Conservation (phyloP, 2,888 invertebrate genomes). For the Lasioglossum leucozonium region DNA sequence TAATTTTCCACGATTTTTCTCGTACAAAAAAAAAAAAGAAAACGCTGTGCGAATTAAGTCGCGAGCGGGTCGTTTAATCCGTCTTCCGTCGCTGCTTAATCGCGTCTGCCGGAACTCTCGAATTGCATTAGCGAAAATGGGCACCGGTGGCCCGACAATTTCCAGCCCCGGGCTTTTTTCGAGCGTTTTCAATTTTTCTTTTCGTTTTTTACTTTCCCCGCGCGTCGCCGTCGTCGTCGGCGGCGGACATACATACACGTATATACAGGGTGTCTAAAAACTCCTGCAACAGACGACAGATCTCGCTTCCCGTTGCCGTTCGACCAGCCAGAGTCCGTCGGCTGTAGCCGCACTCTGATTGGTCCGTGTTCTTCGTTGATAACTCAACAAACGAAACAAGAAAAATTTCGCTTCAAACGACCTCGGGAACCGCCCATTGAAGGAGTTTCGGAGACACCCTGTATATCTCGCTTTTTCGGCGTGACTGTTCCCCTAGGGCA, state of each 20-base stretch:
- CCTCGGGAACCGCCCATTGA: too few relatives aligned
- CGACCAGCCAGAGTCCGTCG: too few relatives aligned
- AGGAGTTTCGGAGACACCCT: too few relatives aligned
- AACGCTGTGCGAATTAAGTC: slow-evolving; percentile 15
- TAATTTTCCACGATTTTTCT: slow-evolving; percentile 41
- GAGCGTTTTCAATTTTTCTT: slow-evolving; percentile 5
- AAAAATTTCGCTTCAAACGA: too few relatives aligned
- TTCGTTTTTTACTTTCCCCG: background rate
- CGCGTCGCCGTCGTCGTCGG: background rate
- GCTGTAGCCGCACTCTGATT: too few relatives aligned
- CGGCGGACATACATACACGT: background rate
- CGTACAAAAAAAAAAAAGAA: background rate
- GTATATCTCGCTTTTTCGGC: background rate
- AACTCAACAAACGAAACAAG: too few relatives aligned
- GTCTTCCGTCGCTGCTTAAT: slow-evolving; percentile 14
- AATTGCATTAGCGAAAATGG: slow-evolving; percentile 46
- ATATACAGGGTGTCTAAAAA: too few relatives aligned
- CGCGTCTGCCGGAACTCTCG: background rate
- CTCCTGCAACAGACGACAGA: too few relatives aligned
- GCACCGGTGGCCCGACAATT: slow-evolving; percentile 2
- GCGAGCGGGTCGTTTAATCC: slow-evolving; percentile 5
- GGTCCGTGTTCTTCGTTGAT: too few relatives aligned
- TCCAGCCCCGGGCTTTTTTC: background rate
- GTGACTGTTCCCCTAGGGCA: background rate
- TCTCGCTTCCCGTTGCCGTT: too few relatives aligned